Percentiles rank a stretch among this genome's conserved stretches.
phyloP scores from a whole-genome alignment of 2,888 invertebrate species.

The Exephanes ischioxanthus region DNA sequence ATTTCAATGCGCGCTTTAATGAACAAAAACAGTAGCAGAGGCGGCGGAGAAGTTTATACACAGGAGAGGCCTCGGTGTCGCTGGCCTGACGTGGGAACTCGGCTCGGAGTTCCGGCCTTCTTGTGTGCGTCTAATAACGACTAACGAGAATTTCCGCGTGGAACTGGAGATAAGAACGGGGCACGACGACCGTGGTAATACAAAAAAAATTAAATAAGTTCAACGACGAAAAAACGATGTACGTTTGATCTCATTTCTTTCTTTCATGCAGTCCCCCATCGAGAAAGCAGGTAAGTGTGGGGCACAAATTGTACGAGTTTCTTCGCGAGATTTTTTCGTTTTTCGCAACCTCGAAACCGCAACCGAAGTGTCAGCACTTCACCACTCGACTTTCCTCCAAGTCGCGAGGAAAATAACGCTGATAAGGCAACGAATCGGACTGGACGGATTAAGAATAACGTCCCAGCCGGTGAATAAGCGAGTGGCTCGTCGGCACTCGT shows the following conservation, averaged over 20 bases:
- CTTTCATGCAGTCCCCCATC: background rate
- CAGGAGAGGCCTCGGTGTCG: slow-evolving; percentile 11
- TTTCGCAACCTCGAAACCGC: background rate
- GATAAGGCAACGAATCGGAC: background rate
- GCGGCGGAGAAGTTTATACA: slow-evolving; percentile 10
- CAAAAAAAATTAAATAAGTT: background rate
- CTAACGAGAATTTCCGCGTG: slow-evolving; percentile 45
- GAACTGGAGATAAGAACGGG: background rate
- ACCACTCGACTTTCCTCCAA: background rate
- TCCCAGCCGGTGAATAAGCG: background rate
- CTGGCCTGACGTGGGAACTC: slow-evolving; percentile 57
- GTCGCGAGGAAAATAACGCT: background rate
- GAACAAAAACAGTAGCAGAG: background rate
- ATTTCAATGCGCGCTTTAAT: slow-evolving; percentile 12
- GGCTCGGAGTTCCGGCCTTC: slow-evolving; percentile 57
- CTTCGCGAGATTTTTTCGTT: background rate
- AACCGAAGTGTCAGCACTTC: background rate
- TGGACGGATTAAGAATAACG: background rate
- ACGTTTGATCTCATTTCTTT: slow-evolving; percentile 3
- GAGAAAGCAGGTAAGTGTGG: background rate
- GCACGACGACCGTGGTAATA: background rate
- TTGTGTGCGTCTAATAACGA: slow-evolving; percentile 21
- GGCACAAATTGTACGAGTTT: background rate
- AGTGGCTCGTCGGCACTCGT: slow-evolving; percentile 17
- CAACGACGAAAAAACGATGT: background rate